Base-by-base conservation (phyloP, 2,113 vertebrate genomes). In the Chauna torquata region DNA sequence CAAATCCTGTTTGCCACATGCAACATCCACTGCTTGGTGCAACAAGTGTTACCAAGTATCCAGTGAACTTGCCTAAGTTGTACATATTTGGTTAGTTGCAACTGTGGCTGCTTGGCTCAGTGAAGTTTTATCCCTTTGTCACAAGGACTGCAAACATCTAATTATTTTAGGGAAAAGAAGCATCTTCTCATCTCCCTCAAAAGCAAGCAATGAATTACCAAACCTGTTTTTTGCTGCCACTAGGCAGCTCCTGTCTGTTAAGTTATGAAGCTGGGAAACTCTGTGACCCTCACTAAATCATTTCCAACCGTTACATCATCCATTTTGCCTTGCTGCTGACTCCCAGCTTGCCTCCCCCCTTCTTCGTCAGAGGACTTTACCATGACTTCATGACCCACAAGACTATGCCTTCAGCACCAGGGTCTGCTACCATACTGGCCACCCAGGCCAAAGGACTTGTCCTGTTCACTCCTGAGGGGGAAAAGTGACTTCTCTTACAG, bases 381-480 rank as follows among this genome's bases (percentile, higher is more conserved):
- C 8, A 6, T 8, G 6, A 70, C n/a, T 87, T 58, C 64, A 50
- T 50, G n/a, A 84, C 22, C 27, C 64, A 32, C 19, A 45, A 49
- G 47, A 22, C 24, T 44, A 28, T 11, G 27, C 40, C 36, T 75
- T 82, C 61, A 79, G 36, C 23, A 74, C 8, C 62, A 49, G 38
- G 58, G 2, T 36, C 62, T 94, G 42, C 42, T 62, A 50, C 55
- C 71, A 8, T 38, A 79, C 14, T 23, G 40, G 49, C 9, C n/a
- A 64, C 19, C 17, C 8, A 45, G 13, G 36, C 5, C 50, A 58
- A 94, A 89, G 32, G 15, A 72, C 54, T 44, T 30, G 15, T 36
- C 10, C 28, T 55, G 28, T 50, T 49, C 2, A 34, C 11, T 40
- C 30, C 5, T 22, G 7, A 3, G 2, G 2, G 4, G 10, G 2